Evolutionary conservation across 1,140 invertebrate genomes (phyloP).

Genomic region (Aradophagus sp.): DNA sequence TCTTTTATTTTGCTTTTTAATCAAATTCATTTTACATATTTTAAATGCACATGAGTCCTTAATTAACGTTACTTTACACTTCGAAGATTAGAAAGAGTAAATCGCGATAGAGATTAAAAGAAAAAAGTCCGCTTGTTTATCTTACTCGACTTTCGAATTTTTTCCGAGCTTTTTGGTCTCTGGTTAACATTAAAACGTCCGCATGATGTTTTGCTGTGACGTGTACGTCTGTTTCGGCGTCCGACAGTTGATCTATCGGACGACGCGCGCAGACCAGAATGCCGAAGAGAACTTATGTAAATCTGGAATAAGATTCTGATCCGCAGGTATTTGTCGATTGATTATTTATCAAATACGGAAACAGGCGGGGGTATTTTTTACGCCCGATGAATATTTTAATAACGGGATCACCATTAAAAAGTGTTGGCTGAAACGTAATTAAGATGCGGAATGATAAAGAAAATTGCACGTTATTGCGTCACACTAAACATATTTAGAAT

Average conservation of each 20-base stretch:
- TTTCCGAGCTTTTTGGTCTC: no score
- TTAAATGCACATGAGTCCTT: no score
- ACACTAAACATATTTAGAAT: background rate
- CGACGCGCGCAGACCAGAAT: slow-evolving; percentile 31
- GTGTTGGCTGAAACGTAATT: slow-evolving; percentile 18
- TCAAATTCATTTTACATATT: no score
- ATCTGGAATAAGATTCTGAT: slow-evolving; percentile 47
- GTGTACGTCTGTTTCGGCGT: slow-evolving; percentile 32
- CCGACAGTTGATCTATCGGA: slow-evolving; percentile 44
- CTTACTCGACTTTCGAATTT: no score
- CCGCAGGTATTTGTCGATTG: slow-evolving; percentile 42
- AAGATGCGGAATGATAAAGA: slow-evolving; percentile 20
- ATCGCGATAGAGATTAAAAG: no score
- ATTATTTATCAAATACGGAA: slow-evolving; percentile 51
- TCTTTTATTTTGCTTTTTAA: no score
- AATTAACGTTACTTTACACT: no score
- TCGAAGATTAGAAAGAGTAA: no score
- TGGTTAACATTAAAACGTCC: slow-evolving; percentile 13
- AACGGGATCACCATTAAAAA: slow-evolving; percentile 34
- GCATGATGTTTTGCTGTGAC: slow-evolving; percentile 23
- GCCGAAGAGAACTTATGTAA: slow-evolving; percentile 37
- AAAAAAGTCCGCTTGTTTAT: no score
- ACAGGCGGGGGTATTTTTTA: slow-evolving; percentile 30
- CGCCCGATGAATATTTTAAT: slow-evolving; percentile 37
- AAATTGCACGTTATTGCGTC: slow-evolving; percentile 19